These are phyloP conservation scores for Eunapius fragilis DNA, from an alignment of 37 sponge, comb jelly and placozoan genomes.

Conservation along the genomic window DNA sequence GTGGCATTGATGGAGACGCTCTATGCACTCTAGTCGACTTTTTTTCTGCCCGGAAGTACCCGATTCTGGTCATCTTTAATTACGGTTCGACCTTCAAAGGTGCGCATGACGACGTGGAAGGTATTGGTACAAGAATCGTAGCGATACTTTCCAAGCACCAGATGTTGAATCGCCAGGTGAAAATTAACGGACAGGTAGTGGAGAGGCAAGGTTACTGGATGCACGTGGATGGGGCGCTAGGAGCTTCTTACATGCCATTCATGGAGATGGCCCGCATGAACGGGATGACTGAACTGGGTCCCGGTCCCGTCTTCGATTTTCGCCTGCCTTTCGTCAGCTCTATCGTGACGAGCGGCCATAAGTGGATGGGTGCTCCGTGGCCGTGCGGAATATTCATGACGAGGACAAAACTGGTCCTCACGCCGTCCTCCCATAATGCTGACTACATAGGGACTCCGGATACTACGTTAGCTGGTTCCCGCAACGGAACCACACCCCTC, in stretches of 20 bases:
- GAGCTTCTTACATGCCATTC: constrained; percentile 15
- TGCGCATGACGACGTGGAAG: constrained; percentile 1
- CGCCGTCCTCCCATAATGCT: background rate
- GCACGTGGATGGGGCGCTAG: constrained; percentile 25
- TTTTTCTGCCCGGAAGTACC: constrained; percentile 3
- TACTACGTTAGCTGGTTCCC: constrained; percentile 3
- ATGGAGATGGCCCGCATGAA: constrained; percentile 10
- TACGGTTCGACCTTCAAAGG: constrained; percentile 17
- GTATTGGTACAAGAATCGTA: background rate
- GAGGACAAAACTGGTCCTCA: constrained; percentile 4
- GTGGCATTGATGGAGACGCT: constrained; percentile 3
- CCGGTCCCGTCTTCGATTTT: constrained; percentile 19
- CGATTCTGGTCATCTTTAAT: background rate
- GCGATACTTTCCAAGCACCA: background rate
- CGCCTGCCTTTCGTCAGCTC: constrained; percentile 13
- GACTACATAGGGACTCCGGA: constrained; percentile 7
- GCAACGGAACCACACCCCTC: background rate
- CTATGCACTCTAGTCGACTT: constrained; percentile 10
- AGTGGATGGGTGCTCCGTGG: constrained; percentile 33
- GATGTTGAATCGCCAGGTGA: constrained; percentile 3
- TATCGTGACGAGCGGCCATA: constrained; percentile 18
- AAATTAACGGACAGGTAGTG: background rate
- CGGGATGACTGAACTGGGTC: background rate
- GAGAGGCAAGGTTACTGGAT: constrained; percentile 19
- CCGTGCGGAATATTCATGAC: constrained; percentile 21